Evolutionary conservation across 2,113 vertebrate genomes (phyloP).

Genomic region (Puma concolor): DNA sequence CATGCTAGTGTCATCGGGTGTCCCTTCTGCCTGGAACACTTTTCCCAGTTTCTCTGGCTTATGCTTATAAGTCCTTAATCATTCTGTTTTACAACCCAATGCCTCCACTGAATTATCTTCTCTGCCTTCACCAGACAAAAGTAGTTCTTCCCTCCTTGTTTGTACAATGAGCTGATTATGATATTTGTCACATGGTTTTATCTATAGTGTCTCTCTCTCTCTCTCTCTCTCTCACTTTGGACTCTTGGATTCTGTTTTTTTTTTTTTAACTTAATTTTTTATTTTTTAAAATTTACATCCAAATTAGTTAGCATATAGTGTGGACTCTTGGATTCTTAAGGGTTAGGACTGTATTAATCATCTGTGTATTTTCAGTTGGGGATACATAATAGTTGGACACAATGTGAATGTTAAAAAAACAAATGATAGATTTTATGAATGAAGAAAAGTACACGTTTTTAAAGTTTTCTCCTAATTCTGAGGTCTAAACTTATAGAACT

Average conservation of each 20-base stretch:
- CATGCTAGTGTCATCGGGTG: no score
- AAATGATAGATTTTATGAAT: not conserved
- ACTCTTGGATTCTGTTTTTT: not conserved
- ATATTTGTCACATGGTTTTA: not conserved
- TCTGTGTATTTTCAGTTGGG: not conserved
- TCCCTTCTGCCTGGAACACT: not conserved
- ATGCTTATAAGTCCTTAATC: not conserved
- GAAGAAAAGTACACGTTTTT: not conserved
- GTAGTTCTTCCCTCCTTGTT: not conserved
- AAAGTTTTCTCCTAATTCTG: not conserved
- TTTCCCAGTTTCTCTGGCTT: not conserved
- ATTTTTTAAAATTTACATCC: no score
- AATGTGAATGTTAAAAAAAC: not conserved
- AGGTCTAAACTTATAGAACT: not conserved
- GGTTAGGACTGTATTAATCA: not conserved
- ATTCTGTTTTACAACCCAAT: not conserved
- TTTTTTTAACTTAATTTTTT: no score
- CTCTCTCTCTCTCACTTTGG: not conserved
- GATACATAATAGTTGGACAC: not conserved
- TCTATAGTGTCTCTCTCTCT: no score
- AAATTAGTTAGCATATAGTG: no score
- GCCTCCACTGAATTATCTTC: not conserved
- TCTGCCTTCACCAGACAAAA: not conserved
- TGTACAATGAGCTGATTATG: not conserved
- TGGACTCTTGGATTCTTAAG: not conserved